These are phyloP conservation scores for Habrosyne pyritoides DNA, from an alignment of 2,888 invertebrate genomes.

Conservation along the genomic window DNA sequence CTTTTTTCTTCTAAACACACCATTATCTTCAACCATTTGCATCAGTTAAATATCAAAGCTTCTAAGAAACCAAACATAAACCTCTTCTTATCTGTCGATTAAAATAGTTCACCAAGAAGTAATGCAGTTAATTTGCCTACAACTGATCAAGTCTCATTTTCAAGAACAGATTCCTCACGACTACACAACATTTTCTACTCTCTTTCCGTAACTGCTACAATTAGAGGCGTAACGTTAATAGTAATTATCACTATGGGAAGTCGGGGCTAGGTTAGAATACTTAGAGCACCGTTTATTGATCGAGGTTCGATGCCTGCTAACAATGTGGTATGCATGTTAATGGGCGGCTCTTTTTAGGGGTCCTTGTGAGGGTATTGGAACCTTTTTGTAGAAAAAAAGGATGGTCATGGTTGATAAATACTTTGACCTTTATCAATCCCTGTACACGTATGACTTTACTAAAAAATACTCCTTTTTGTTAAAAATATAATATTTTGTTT, in stretches of 20 bases:
- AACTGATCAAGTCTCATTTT: neutral
- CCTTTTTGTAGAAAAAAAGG: neutral
- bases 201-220: conserved; percentile 18
- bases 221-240: conserved; percentile 44
- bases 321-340: conserved; percentile 50
- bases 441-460: neutral
- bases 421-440: neutral
- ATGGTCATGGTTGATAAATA: neutral
- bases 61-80: neutral
- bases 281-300: conserved; percentile 48
- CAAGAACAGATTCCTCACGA: neutral
- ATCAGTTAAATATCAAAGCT: neutral
- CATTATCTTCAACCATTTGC: neutral
- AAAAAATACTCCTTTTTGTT: too few relatives aligned
- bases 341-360: conserved; percentile 28
- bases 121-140: neutral
- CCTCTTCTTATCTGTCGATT: neutral
- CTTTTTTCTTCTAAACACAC: neutral
- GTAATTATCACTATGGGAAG: conserved; percentile 39
- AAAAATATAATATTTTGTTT: too few relatives aligned
- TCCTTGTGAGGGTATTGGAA: conserved; percentile 1
- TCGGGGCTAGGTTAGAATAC: conserved; percentile 30
- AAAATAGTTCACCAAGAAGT: neutral
- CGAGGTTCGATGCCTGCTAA: conserved; percentile 47
- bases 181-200: neutral